Base-by-base conservation (phyloP, 2,113 vertebrate genomes). In the Tympanuchus pallidicinctus region DNA sequence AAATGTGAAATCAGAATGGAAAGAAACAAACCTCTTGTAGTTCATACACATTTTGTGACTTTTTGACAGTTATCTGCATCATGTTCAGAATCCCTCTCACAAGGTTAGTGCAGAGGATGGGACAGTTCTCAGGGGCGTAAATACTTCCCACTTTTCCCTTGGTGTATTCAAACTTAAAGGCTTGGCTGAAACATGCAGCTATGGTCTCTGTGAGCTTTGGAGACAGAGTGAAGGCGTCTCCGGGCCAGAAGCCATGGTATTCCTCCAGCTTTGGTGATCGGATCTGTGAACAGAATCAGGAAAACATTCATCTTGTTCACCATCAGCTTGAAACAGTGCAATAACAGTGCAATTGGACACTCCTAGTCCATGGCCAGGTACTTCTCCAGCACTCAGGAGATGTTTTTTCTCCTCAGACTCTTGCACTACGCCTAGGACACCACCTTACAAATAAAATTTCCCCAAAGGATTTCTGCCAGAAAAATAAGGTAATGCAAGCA, bases 151-250 rank as follows among this genome's bases (percentile, higher is more conserved):
- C 96, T 52, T 95, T 96, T 83, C 98, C 98, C 34, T 95, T 96
- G 54, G 57, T 81, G 84, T 99, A 99, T 65, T 98, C 98, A 97
- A 99, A 99, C 94, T 98, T 98, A 86, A 99, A 98, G 69, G 97
- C 95, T 82, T 94, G 97, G 52, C 76, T 81, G 70, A 99, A 48
- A 93, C 98, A 97, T n/a, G 94, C 94, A 71, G 94, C 38, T 52
- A 98, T 70, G 13, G 82, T 97, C 83, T 97, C 86, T 64, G 97
- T 97, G 76, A 98, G 96, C 89, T 92, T 98, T 0, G 77, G 61
- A 59, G 97, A 96, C 0, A 83, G 95, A 48, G 14, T 86, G 88
- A 98, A 98, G 45, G 77, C 43, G 36, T 98, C 98, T 2, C 9
- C 96, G 66, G 98, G 98, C 98, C 97, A 98, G 82, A 98, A 96